Evolutionary conservation across 1,140 invertebrate genomes (phyloP).

Genomic region (Globodera ellingtonae): DNA sequence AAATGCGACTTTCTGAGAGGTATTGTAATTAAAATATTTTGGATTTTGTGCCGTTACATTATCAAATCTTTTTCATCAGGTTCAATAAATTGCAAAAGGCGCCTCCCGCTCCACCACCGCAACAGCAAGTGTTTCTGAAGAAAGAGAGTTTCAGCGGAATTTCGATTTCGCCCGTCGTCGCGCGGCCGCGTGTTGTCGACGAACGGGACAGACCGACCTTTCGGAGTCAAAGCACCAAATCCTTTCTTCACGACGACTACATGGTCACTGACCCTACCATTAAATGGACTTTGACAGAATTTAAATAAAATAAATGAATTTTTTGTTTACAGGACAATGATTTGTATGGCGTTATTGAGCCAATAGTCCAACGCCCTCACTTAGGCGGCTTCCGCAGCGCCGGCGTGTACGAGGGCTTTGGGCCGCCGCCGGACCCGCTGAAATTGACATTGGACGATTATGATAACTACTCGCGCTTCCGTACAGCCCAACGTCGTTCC

Average conservation of each 20-base stretch:
- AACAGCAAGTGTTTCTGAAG: constrained; percentile 8
- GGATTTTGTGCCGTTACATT: neutral
- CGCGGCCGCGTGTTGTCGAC: constrained; percentile 8
- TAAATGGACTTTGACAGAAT: neutral
- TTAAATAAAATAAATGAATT: neutral
- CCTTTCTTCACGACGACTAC: constrained; percentile 21
- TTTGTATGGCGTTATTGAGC: constrained; percentile 20
- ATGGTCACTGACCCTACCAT: neutral
- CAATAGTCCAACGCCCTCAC: neutral
- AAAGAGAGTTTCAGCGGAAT: constrained; percentile 6
- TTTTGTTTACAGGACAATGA: constrained; percentile 7
- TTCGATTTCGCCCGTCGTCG: constrained; percentile 1
- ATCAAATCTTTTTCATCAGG: neutral
- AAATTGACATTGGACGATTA: constrained; percentile 22
- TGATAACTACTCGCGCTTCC: constrained; percentile 6
- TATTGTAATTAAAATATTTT: neutral
- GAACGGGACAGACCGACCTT: neutral
- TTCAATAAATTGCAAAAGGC: constrained; percentile 19
- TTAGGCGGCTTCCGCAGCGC: neutral
- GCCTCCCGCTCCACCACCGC: neutral
- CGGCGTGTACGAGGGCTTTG: neutral
- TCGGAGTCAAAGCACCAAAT: constrained; percentile 9
- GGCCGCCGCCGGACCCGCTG: neutral
- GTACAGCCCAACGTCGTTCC: neutral
- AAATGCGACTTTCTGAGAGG: constrained; percentile 26